Evolutionary conservation across 2,113 vertebrate genomes (phyloP), one percentile per base, ranked within the genome.

Genomic region (Cettia cetti): DNA sequence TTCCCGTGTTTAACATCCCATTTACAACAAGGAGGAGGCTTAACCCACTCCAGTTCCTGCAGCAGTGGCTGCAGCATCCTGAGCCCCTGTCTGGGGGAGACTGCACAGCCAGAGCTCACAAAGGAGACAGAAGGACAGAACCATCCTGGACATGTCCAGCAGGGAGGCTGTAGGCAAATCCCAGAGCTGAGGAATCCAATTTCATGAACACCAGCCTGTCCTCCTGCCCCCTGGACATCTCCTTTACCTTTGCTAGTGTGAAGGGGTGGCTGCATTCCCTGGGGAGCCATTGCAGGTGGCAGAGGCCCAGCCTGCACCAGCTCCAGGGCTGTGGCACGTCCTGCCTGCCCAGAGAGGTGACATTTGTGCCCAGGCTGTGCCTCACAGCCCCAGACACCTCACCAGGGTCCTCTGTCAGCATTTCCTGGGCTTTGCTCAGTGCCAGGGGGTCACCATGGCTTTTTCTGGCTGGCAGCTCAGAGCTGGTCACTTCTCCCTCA

Each of bases 1-100:
- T 86, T 45, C 27, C 90, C 68, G 1, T 95, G 95, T 93, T 93
- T 86, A 66, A 95, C 92, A 94, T 59, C 89, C 79, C 57, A 20
- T 74, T 96, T 94, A 96, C 88, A 96, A 82, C 66, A 15, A 33
- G 90, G 68, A 96, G 90, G 89, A 94, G 82, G 90, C 79, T 86
- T 86, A 77, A 90, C 72, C 39, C 92, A n/a, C 70, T 79, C 65
- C 79, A 68, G 64, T 11, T 44, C 24, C 84, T 91, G 74, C 69
- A 75, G 81, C 70, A 66, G 53, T 11, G 59, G 9, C 86, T 88
- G 87, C 89, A 63, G 86, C 68, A 69, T 9, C 93, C 18, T 27
- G 59, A 45, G 76, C 89, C 82, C 82, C 45, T 71, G 74, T 30
- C 86, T 21, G 90, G 65, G 1, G 47, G 50, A 84, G 78, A 40